Percentiles rank a stretch among this genome's conserved stretches.
phyloP scores from a whole-genome alignment of 2,888 invertebrate genomes.

The Fabriciana adippe region DNA sequence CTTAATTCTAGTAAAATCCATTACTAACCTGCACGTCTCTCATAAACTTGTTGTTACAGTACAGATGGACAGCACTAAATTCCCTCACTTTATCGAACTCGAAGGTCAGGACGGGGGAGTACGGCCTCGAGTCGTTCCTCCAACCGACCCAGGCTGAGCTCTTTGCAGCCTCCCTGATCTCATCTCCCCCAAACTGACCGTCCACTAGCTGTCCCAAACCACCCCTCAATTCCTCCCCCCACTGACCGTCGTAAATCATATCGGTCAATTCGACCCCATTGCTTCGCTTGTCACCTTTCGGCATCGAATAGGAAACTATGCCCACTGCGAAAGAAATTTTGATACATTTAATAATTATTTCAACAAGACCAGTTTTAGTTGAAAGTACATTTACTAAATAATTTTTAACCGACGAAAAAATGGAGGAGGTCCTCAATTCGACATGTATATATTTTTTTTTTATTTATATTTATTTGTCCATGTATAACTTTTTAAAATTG shows the following conservation, averaged over 20 bases:
- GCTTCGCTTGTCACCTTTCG: slow-evolving; percentile 92
- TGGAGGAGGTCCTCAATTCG: no score
- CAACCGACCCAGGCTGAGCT: slow-evolving; percentile 94
- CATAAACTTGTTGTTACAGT: slow-evolving; percentile 92
- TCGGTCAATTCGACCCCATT: slow-evolving; percentile 92
- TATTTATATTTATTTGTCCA: no score
- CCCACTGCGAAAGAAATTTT: slow-evolving; percentile 82
- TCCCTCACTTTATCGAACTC: slow-evolving; percentile 94
- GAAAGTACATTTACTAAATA: no score
- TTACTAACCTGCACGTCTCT: slow-evolving; percentile 89
- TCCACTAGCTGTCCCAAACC: slow-evolving; percentile 94
- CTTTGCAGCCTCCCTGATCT: slow-evolving; percentile 83
- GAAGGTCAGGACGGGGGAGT: slow-evolving; percentile 86
- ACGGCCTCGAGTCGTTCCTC: slow-evolving; percentile 87
- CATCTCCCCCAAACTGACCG: slow-evolving; percentile 89
- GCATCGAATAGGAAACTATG: slow-evolving; percentile 92
- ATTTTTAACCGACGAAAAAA: no score
- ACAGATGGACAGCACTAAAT: slow-evolving; percentile 91
- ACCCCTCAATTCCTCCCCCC: slow-evolving; percentile 87
- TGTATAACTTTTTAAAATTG: no score
- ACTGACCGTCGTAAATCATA: slow-evolving; percentile 92
- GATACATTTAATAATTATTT: no score
- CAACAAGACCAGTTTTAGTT: not conserved
- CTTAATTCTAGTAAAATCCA: no score
- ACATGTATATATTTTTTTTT: no score